Conservation (phyloP, 2,113 vertebrate genomes). For the Paramormyrops kingsleyae region DNA sequence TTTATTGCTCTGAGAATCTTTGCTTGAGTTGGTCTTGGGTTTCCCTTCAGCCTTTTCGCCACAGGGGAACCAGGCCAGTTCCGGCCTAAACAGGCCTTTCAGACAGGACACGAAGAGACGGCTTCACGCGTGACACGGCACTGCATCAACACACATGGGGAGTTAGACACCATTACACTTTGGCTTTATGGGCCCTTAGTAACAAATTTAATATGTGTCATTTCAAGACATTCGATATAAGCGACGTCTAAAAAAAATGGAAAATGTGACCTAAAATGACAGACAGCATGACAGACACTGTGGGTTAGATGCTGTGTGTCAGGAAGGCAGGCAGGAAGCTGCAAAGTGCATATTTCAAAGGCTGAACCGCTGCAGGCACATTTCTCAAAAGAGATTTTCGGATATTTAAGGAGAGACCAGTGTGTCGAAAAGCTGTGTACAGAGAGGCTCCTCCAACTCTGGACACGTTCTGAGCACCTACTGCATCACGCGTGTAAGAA, state of each 20-base stretch:
- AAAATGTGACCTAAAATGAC: neutral
- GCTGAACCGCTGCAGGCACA: neutral
- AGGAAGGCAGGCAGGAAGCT: conserved; percentile 7
- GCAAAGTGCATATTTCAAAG: neutral
- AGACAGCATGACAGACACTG: neutral
- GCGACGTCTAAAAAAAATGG: neutral
- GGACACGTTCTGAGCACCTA: neutral
- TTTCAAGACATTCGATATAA: neutral
- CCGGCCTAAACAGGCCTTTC: neutral
- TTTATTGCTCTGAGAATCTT: neutral
- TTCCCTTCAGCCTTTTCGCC: neutral
- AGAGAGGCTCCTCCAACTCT: neutral
- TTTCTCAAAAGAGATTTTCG: neutral
- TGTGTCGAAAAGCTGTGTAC: neutral
- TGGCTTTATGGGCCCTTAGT: neutral
- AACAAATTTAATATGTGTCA: neutral
- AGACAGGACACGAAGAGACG: neutral
- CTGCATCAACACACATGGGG: neutral
- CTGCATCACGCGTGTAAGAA: neutral
- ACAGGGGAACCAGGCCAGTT: neutral
- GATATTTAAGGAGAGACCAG: neutral
- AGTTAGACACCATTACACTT: neutral
- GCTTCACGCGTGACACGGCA: neutral
- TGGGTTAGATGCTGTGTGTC: neutral
- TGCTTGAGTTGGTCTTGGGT: neutral